Conservation (phyloP, 2,888 invertebrate species). For the Diogma glabrata region DNA sequence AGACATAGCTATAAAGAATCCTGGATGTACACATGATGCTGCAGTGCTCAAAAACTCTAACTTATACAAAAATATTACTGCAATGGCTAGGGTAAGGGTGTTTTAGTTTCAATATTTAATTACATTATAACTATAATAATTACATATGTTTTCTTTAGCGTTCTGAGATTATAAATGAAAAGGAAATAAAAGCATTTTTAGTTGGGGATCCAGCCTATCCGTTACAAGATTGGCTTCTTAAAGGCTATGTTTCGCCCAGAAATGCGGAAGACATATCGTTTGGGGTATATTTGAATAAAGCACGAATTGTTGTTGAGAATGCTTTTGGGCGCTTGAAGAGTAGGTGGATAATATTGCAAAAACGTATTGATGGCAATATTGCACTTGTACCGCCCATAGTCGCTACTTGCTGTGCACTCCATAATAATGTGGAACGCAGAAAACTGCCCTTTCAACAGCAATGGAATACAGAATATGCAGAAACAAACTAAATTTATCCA, state of each 20-base stretch:
- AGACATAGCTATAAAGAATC: no score
- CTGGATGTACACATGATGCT: no score
- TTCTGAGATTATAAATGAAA: no score
- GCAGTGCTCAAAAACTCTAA: no score
- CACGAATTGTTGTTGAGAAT: slow-evolving; percentile 15
- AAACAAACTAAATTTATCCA: not conserved
- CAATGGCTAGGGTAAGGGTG: no score
- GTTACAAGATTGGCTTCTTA: slow-evolving; percentile 21
- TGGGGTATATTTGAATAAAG: slow-evolving; percentile 12
- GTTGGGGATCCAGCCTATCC: slow-evolving; percentile 22
- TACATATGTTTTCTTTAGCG: no score
- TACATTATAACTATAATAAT: no score
- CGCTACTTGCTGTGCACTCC: not conserved
- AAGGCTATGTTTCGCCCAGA: slow-evolving; percentile 15
- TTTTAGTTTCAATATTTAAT: no score
- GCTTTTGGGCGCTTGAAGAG: slow-evolving; percentile 16
- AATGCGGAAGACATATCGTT: slow-evolving; percentile 14
- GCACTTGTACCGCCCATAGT: slow-evolving; percentile 12
- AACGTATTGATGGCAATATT: slow-evolving; percentile 12
- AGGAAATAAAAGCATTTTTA: no score
- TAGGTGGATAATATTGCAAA: slow-evolving; percentile 13
- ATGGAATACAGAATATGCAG: not conserved
- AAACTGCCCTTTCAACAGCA: not conserved
- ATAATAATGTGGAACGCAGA: slow-evolving; percentile 3
- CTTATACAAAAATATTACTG: no score